Evolutionary conservation across 2,113 vertebrate genomes (phyloP), one percentile per base, ranked within the genome.

Genomic region (Pogona vitticeps): DNA sequence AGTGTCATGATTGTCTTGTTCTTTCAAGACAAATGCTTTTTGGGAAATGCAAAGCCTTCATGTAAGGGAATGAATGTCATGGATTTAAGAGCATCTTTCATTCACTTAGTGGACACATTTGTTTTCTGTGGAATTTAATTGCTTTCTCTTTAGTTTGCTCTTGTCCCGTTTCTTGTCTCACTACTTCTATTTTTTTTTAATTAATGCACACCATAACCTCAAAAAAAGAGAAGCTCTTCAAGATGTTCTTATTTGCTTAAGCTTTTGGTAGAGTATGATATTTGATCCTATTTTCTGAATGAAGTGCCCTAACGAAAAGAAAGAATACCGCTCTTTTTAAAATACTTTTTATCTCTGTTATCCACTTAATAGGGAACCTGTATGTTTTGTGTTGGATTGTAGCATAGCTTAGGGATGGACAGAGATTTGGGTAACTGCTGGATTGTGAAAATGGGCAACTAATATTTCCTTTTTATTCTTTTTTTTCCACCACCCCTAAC

Each of bases 61-160:
- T 59, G 86, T 36, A 17, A 75, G 42, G 85, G 85, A 76, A 77
- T 42, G 94, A 86, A 82, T 93, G 89, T 88, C 88, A 93, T 82
- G 92, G 83, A 68, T 84, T 76, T 86, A 77, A 87, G 13, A 85
- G 80, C 40, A 77, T 88, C 75, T 93, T 86, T 72, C 76, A 79
- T 79, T 79, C 63, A 86, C 59, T 12, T 26, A 21, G 26, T 67
- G 63, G 75, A 58, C 33, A 26, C 76, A 56, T 85, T 85, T 78
- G 61, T 77, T 68, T 52, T 56, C 31, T 26, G 63, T 79, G 80
- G 83, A 91, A 88, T 89, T 59, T 85, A 95, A 89, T 93, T 93
- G 88, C 77, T 0, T 0, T 85, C 52, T 89, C 26, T 46, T 91
- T 89, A 87, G 63, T 75, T 86, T 91, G 46, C 31, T 88, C 68